Evolutionary conservation across 2,888 invertebrate species (phyloP).

Genomic region (Tetanocera ferruginea): DNA sequence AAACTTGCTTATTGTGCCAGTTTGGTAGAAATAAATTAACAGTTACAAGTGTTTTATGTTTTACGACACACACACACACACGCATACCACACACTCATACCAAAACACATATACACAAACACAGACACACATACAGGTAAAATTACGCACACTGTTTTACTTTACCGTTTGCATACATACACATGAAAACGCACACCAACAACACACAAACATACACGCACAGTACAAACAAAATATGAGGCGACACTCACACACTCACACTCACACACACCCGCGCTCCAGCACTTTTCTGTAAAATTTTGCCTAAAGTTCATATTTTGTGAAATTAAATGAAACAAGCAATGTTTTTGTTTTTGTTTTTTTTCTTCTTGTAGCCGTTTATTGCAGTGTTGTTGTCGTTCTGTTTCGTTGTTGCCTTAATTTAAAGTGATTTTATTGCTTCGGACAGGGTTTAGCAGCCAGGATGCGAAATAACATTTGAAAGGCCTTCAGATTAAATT

Average conservation of each 20-base stretch:
- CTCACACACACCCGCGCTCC: not conserved
- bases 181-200: not conserved
- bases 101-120: not conserved
- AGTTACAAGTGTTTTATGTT: constrained; percentile 9
- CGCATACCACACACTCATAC: not conserved
- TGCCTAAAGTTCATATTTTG: not conserved
- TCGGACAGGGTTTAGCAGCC: not conserved
- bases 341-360: not conserved
- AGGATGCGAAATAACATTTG: not conserved
- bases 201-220: too few relatives aligned
- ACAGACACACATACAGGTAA: not conserved
- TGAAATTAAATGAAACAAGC: constrained; percentile 1
- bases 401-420: not conserved
- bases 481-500: not conserved
- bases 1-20: not conserved
- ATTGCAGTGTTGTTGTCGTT: not conserved
- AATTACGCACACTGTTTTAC: not conserved
- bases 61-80: not conserved
- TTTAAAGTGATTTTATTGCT: not conserved
- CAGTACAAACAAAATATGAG: too few relatives aligned
- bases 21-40: not conserved
- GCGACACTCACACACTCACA: not conserved
- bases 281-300: not conserved
- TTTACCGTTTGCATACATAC: not conserved
- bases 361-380: not conserved